Percentiles rank a stretch among this genome's conserved stretches.
Conservation (phyloP, 2,888 invertebrate genomes). For the Drymonia ruficornis region DNA sequence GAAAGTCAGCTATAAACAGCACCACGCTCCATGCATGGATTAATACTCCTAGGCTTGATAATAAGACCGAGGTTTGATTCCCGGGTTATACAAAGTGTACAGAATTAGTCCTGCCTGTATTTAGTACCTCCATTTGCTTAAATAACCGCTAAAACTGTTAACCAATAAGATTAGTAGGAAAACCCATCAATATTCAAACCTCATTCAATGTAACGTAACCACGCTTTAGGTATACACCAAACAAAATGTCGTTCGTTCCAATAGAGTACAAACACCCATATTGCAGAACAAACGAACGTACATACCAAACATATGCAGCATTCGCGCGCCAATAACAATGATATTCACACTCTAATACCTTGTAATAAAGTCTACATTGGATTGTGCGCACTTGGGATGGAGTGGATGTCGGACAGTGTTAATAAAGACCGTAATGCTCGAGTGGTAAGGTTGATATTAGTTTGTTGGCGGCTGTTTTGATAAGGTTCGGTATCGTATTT, state of each 20-base stretch:
- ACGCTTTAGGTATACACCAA: constrained; percentile 8
- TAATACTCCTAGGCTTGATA: too few relatives aligned
- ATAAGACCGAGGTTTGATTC: not conserved
- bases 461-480: constrained; percentile 32
- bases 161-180: not conserved
- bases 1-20: too few relatives aligned
- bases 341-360: constrained; percentile 30
- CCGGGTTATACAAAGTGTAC: not conserved
- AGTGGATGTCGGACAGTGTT: constrained; percentile 7
- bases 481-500: constrained; percentile 38
- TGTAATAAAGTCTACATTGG: constrained; percentile 27
- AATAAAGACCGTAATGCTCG: constrained; percentile 27
- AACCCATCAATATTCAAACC: not conserved
- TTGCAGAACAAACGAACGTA: constrained; percentile 32
- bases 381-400: constrained; percentile 5
- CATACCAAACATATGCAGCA: constrained; percentile 27
- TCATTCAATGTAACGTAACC: not conserved
- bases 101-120: not conserved
- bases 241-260: constrained; percentile 35
- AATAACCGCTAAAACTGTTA: too few relatives aligned
- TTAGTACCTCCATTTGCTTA: not conserved
- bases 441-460: constrained; percentile 42
- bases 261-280: constrained; percentile 37
- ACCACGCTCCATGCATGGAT: too few relatives aligned
- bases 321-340: constrained; percentile 26